Conservation (phyloP, 2,113 vertebrate species). For the Tragelaphus buxtoni region DNA sequence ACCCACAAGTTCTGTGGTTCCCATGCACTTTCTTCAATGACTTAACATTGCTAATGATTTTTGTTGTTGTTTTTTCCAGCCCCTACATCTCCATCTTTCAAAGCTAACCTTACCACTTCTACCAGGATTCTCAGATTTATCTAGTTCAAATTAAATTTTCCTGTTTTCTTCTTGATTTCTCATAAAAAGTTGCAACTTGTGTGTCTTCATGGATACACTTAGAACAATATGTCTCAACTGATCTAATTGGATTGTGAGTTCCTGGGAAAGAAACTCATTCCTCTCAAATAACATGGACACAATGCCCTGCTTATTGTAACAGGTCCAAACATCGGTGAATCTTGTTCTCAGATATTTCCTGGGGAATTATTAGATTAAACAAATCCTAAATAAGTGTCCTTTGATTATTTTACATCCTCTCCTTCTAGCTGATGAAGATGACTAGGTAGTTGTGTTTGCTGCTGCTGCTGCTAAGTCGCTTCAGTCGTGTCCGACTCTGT, state of each 20-base stretch:
- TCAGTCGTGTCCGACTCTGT: too few species aligned
- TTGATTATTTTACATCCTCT: background rate
- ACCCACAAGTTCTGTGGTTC: rapidly evolving
- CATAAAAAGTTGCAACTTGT: background rate
- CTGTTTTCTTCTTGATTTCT: background rate
- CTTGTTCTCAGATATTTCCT: background rate
- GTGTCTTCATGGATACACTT: background rate
- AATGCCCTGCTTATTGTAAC: background rate
- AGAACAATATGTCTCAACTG: background rate
- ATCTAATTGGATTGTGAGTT: background rate
- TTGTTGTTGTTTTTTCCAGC: background rate
- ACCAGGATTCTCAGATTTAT: background rate
- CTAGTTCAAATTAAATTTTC: background rate
- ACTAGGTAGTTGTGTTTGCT: background rate
- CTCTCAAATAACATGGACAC: background rate
- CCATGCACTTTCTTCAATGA: background rate
- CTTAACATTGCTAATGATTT: background rate
- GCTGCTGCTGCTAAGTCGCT: too few species aligned
- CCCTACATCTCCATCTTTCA: background rate
- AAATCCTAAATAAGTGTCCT: background rate
- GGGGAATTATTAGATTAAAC: background rate
- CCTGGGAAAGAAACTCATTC: background rate
- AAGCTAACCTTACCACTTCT: background rate
- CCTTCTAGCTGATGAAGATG: background rate
- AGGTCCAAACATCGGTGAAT: background rate